phyloP scores from a whole-genome alignment of 2,797 vertebrate genomes.

The Monodelphis domestica region DNA sequence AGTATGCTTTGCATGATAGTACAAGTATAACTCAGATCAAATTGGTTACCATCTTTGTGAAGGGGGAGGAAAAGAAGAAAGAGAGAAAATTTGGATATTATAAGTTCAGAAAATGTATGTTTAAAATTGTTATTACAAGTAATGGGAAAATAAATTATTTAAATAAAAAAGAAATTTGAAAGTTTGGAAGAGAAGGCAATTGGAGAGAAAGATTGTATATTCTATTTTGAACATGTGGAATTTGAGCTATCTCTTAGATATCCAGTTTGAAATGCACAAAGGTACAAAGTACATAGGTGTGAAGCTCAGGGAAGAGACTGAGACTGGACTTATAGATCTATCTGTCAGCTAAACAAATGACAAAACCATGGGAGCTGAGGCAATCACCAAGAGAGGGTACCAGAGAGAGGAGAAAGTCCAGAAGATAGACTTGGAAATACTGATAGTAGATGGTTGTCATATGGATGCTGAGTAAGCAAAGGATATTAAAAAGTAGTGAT shows the following conservation, averaged over 20 bases:
- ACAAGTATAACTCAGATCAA: no score
- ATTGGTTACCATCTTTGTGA: no score
- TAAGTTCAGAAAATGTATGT: no score
- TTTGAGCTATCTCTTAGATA: neutral
- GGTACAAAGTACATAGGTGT: neutral
- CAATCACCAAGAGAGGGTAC: neutral
- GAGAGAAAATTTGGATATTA: no score
- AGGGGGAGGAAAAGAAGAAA: no score
- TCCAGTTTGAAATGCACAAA: neutral
- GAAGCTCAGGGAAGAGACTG: neutral
- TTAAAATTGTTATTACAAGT: no score
- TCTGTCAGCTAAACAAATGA: neutral
- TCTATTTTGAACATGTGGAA: neutral
- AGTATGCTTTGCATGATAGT: no score
- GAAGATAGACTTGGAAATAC: neutral
- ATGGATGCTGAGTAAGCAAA: neutral
- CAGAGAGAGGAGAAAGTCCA: neutral
- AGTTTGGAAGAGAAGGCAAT: neutral
- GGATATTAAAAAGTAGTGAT: no score
- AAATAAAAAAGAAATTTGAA: neutral
- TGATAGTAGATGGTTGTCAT: neutral
- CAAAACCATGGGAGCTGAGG: neutral
- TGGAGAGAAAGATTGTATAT: neutral
- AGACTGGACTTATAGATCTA: neutral
- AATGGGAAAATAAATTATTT: no score